Percentiles rank a stretch among this genome's conserved stretches.
Conservation (phyloP, 2,888 invertebrate genomes). For the Sphaerophoria rueppellii region DNA sequence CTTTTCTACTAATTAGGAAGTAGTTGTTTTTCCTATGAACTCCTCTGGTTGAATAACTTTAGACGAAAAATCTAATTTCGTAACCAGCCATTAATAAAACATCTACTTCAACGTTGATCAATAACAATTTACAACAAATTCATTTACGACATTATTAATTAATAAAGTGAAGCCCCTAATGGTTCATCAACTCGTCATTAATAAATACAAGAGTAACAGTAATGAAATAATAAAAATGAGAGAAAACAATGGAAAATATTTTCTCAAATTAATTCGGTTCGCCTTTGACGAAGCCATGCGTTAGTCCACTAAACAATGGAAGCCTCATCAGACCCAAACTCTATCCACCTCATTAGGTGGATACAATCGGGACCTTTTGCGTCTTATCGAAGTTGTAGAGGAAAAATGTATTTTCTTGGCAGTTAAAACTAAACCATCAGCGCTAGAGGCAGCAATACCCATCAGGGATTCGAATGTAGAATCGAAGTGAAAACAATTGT, state of each 20-base stretch:
- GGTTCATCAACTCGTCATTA: constrained; percentile 32
- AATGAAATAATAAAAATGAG: constrained; percentile 18
- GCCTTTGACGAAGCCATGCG: constrained; percentile 19
- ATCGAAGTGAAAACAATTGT: constrained; percentile 16
- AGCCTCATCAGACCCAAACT: not conserved
- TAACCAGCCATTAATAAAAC: constrained; percentile 3
- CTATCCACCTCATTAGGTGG: constrained; percentile 27
- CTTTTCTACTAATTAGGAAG: too few relatives aligned
- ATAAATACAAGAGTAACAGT: constrained; percentile 13
- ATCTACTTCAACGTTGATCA: not conserved
- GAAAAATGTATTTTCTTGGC: not conserved
- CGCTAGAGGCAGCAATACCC: constrained; percentile 43
- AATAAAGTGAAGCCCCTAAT: constrained; percentile 40
- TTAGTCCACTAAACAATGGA: constrained; percentile 25
- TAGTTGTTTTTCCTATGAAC: too few relatives aligned
- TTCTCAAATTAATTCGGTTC: constrained; percentile 54
- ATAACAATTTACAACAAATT: constrained; percentile 28
- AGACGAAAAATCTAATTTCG: too few relatives aligned
- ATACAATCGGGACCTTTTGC: constrained; percentile 35
- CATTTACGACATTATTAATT: constrained; percentile 53
- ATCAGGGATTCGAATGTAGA: constrained; percentile 29
- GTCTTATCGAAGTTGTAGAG: not conserved
- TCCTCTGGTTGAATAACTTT: too few relatives aligned
- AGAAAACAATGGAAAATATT: constrained; percentile 18
- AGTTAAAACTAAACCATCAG: constrained; percentile 14